These are phyloP conservation scores for Branchellion lobata DNA, from an alignment of 2,888 invertebrate species.

Conservation along the genomic window DNA sequence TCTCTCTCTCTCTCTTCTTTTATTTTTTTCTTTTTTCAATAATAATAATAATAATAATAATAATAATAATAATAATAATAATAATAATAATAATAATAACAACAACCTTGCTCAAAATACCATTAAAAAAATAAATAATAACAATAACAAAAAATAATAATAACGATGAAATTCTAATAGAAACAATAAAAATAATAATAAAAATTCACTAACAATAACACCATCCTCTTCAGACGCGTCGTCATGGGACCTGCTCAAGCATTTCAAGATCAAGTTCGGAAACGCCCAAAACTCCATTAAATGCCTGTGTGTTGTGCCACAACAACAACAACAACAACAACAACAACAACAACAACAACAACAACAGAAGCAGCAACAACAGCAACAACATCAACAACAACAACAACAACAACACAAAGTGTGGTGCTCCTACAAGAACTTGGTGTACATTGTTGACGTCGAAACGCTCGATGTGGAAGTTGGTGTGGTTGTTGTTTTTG, in stretches of 20 bases:
- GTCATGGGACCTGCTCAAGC: conserved; percentile 90
- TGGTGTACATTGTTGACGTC: conserved; percentile 90
- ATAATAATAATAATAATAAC: too few species aligned
- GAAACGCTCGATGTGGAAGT: conserved; percentile 72
- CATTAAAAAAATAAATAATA: too few species aligned
- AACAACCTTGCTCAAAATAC: too few species aligned
- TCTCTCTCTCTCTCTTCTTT: too few species aligned
- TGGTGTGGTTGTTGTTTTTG: background rate
- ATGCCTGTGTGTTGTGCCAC: conserved; percentile 81
- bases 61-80: too few species aligned
- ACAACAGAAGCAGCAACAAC: conserved; percentile 64
- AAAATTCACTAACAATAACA: too few species aligned
- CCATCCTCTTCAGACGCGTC: conserved; percentile 69
- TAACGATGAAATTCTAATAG: too few species aligned
- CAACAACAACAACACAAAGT: conserved; percentile 68
- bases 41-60: too few species aligned
- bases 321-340: background rate
- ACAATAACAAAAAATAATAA: too few species aligned
- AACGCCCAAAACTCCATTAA: conserved; percentile 78
- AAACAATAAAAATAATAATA: too few species aligned
- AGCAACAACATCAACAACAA: conserved; percentile 40
- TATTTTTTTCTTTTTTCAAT: too few species aligned
- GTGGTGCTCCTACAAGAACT: conserved; percentile 97
- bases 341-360: conserved; percentile 9
- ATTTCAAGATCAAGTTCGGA: conserved; percentile 85